Base-by-base conservation (phyloP, 2,113 vertebrate species). In the Nyctibius bracteatus region DNA sequence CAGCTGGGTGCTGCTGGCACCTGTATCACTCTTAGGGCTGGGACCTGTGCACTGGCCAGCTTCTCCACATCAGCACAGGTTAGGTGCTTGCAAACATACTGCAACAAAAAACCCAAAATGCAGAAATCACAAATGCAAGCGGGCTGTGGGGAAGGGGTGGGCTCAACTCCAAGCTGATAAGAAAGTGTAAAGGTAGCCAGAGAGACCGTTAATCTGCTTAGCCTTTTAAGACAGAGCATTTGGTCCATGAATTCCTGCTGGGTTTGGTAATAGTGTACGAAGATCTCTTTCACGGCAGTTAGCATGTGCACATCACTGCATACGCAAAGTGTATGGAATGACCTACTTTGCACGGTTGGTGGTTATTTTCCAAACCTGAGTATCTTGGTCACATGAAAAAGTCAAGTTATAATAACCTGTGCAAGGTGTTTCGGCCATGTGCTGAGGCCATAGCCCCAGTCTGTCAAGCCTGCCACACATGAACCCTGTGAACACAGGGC, bases 381-480 rank as follows among this genome's bases (percentile, higher is more conserved):
- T 67, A 55, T 49, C 47, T 81, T 80, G n/a, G 7, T 66, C 31
- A 49, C 27, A 6, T n/a, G 54, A 93, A 74, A 91, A 83, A 41
- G 24, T 22, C 41, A 55, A 61, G 33, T 13, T 71, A 9, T 31
- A 70, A 27, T 22, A 61, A 47, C 8, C 12, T 68, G 46, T 2
- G 3, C 25, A 17, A 86, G 13, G 30, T 47, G 18, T 47, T n/a
- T 80, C 47, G n/a, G 62, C 14, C 4, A 6, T 14, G 11, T 37
- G 28, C 62, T 51, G 47, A 83, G 52, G 31, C 18, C 28, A 47
- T 8, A 28, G 51, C 22, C 18, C 9, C 43, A 47, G 22, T 21
- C 44, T 68, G 51, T 43, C 27, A 25, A 54, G 43, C 22, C 49
- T 59, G 33, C 15, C 12, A 24, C 15, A 11, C 0, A 0, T 33